phyloP scores from a whole-genome alignment of 2,888 invertebrate genomes.

The Macaria notata region DNA sequence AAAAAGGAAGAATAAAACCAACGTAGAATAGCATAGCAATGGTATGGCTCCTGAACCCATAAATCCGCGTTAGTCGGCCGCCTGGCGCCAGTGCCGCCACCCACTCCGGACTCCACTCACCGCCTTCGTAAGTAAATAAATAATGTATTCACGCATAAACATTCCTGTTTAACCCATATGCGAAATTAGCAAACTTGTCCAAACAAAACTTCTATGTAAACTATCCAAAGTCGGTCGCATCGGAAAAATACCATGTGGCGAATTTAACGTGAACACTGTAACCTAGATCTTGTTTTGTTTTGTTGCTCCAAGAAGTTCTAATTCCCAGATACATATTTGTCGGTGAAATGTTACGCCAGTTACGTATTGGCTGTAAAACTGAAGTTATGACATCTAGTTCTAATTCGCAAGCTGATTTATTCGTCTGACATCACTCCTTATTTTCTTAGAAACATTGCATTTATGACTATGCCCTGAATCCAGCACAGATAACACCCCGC shows the following conservation, averaged over 20 bases:
- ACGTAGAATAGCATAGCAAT: conserved; percentile 13
- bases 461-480: conserved; percentile 22
- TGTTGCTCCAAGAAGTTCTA: conserved; percentile 7
- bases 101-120: conserved; percentile 40
- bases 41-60: conserved; percentile 42
- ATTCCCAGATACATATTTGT: conserved; percentile 2
- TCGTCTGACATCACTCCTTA: neutral
- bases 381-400: conserved; percentile 6
- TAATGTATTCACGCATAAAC: conserved; percentile 18
- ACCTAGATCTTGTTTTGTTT: conserved; percentile 25
- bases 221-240: conserved; percentile 23
- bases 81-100: conserved; percentile 64
- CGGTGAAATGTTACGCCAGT: too few relatives aligned
- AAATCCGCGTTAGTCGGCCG: conserved; percentile 65
- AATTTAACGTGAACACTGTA: conserved; percentile 19
- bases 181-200: conserved; percentile 20
- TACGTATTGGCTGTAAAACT: conserved; percentile 1
- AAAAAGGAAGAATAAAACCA: too few relatives aligned
- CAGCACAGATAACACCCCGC: conserved; percentile 19
- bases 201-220: conserved; percentile 25
- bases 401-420: neutral
- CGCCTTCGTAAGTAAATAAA: conserved; percentile 4
- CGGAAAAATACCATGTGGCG: conserved; percentile 22
- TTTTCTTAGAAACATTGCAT: conserved; percentile 18
- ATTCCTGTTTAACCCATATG: conserved; percentile 16